These are phyloP conservation scores for Limnephilus marmoratus DNA, from an alignment of 2,888 invertebrate species.

Conservation along the genomic window DNA sequence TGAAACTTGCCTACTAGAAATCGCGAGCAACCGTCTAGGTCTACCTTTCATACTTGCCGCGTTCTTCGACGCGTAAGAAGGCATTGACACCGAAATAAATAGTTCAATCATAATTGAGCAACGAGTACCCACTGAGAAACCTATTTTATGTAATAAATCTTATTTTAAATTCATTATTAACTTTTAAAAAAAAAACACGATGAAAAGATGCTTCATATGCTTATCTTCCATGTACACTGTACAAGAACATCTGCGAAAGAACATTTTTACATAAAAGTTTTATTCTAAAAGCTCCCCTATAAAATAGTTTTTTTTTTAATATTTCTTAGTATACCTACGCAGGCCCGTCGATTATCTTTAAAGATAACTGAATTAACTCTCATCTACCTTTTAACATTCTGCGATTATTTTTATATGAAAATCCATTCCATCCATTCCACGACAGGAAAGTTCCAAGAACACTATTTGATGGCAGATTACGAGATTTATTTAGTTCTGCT, in stretches of 20 bases:
- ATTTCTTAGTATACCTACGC: not conserved
- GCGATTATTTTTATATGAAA: not conserved
- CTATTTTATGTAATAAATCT: not conserved
- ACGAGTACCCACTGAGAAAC: no score
- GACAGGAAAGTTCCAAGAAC: not conserved
- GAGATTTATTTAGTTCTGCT: not conserved
- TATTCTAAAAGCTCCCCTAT: not conserved
- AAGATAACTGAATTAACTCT: not conserved
- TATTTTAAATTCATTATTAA: not conserved
- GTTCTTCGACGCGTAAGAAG: constrained; percentile 24
- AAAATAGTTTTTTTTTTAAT: no score
- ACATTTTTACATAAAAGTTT: not conserved
- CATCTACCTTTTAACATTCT: not conserved
- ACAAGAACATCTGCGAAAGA: not conserved
- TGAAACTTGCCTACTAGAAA: constrained; percentile 37
- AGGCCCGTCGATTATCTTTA: not conserved
- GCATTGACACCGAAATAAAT: constrained; percentile 36
- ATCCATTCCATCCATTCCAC: no score
- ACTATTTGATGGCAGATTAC: not conserved
- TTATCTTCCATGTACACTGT: not conserved
- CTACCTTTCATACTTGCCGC: constrained; percentile 44
- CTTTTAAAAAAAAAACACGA: not conserved
- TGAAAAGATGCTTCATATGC: not conserved
- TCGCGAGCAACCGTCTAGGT: constrained; percentile 34
- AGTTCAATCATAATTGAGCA: not conserved